A percentile compares a stretch with the other conserved stretches of the same genome.
These are phyloP conservation scores for Oscheius sp. DNA, from an alignment of 2,888 invertebrate genomes.

Conservation along the genomic window DNA sequence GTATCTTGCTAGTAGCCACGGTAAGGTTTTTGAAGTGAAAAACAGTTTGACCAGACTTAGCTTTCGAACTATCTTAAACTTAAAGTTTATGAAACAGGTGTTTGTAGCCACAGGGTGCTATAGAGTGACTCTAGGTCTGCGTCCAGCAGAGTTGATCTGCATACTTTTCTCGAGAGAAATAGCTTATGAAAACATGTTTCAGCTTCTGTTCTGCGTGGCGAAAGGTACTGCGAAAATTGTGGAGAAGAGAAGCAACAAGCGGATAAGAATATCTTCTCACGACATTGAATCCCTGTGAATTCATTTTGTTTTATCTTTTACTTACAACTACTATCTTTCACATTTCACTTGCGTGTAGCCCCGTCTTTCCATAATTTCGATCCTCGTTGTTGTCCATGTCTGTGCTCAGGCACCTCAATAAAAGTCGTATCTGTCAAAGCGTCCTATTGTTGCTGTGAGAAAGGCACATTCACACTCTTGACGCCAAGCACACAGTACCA, in stretches of 20 bases:
- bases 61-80: too few relatives aligned
- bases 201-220: slow-evolving; percentile 17
- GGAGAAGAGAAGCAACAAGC: slow-evolving; percentile 8
- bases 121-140: too few relatives aligned
- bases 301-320: not conserved
- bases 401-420: slow-evolving; percentile 18
- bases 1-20: slow-evolving; percentile 51
- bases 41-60: too few relatives aligned
- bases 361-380: slow-evolving; percentile 5
- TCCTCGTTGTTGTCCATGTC: slow-evolving; percentile 9
- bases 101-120: too few relatives aligned
- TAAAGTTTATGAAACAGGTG: too few relatives aligned
- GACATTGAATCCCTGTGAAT: slow-evolving; percentile 26
- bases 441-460: slow-evolving; percentile 35
- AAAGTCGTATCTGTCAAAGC: slow-evolving; percentile 30
- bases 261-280: slow-evolving; percentile 21
- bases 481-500: slow-evolving; percentile 6
- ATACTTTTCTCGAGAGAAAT: not conserved
- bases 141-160: too few relatives aligned
- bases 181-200: not conserved
- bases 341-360: not conserved
- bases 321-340: not conserved
- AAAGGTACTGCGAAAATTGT: slow-evolving; percentile 20
- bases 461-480: slow-evolving; percentile 25
- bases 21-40: slow-evolving; percentile 31